A percentile compares a stretch with the other conserved stretches of the same genome.
Conservation (phyloP, 2,113 vertebrate species). For the Indri indri region DNA sequence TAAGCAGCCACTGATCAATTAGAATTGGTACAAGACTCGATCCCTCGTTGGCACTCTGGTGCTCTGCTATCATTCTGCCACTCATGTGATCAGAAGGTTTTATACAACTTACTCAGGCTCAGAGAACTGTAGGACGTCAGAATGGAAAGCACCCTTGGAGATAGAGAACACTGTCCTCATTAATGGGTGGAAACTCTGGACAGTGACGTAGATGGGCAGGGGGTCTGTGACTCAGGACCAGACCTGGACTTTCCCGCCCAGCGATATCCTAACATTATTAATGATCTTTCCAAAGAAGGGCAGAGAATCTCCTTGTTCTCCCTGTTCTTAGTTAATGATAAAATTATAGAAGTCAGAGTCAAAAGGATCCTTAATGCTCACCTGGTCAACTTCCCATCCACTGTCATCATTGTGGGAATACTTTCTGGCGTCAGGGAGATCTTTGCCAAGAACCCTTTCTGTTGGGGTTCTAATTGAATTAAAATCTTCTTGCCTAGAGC, state of each 20-base stretch:
- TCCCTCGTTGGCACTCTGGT: neutral
- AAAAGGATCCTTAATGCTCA: neutral
- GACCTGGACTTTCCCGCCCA: neutral
- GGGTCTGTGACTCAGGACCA: neutral
- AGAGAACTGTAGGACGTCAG: neutral
- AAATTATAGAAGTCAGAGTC: neutral
- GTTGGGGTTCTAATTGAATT: neutral
- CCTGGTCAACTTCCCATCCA: neutral
- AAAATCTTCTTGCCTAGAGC: neutral
- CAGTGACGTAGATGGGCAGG: fast-evolving
- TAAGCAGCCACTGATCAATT: neutral
- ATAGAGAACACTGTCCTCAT: neutral
- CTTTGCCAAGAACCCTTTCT: neutral
- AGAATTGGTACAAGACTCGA: no score
- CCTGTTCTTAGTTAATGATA: neutral
- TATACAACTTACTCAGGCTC: fast-evolving
- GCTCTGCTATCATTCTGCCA: neutral
- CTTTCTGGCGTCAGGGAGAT: neutral
- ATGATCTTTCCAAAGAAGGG: neutral
- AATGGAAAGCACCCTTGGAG: neutral
- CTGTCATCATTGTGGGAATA: fast-evolving
- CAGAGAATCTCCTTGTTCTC: neutral
- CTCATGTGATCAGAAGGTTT: no score
- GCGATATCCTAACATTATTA: fast-evolving
- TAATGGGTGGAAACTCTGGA: neutral